Evolutionary conservation across 2,113 vertebrate genomes (phyloP).

Genomic region (Dicrurus megarhynchus): DNA sequence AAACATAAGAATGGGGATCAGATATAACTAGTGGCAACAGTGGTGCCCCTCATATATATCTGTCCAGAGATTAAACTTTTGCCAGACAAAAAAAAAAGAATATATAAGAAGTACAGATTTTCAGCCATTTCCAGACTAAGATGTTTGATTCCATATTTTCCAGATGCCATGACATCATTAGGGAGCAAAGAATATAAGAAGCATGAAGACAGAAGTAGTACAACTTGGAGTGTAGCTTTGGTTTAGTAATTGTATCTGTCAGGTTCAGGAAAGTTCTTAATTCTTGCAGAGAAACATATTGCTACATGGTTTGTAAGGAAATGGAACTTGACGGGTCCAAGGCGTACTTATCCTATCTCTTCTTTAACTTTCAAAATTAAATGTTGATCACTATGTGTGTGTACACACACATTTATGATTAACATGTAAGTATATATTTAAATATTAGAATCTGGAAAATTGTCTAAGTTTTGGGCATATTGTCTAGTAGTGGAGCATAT

Average conservation of each 20-base stretch:
- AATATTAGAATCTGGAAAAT: neutral
- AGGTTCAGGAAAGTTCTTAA: neutral
- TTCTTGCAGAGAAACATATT: neutral
- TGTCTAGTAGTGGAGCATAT: neutral
- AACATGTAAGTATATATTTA: neutral
- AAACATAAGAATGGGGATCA: neutral
- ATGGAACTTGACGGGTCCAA: neutral
- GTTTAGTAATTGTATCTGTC: neutral
- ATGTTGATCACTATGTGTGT: fast-evolving
- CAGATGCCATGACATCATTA: neutral
- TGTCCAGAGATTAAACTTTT: neutral
- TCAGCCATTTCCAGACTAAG: neutral
- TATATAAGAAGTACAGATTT: neutral
- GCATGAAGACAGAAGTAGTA: neutral
- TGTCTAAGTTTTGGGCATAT: neutral
- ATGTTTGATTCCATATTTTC: neutral
- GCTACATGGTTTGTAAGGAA: neutral
- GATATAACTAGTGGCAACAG: neutral
- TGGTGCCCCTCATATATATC: fast-evolving
- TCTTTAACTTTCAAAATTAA: neutral
- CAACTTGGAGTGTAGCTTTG: neutral
- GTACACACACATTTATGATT: neutral
- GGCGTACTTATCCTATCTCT: neutral
- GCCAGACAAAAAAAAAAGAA: neutral
- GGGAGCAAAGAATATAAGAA: neutral